Percentiles rank a stretch among this genome's conserved stretches.
Conservation (phyloP, 1,140 invertebrate genomes). For the Procambarus clarkii region DNA sequence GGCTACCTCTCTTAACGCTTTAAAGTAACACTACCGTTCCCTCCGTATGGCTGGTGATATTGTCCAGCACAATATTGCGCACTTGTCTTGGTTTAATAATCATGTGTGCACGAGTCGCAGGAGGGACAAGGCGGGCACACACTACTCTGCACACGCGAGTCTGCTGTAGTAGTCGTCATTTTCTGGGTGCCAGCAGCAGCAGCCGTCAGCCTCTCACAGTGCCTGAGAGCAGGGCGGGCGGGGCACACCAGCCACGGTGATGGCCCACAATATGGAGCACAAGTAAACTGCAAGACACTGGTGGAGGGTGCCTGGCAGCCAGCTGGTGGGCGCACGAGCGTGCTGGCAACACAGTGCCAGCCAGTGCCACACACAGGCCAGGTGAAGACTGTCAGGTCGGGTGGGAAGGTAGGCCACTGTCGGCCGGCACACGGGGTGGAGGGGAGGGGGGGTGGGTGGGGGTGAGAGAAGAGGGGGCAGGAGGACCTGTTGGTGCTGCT, state of each 20-base stretch:
- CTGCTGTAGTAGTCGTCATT: too few species aligned
- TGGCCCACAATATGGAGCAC: background rate
- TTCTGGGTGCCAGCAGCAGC: too few species aligned
- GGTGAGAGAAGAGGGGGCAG: background rate
- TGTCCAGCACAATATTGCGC: background rate
- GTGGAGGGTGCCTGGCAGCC: background rate
- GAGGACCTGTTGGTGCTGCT: background rate
- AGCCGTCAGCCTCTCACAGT: too few species aligned
- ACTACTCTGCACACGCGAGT: too few species aligned
- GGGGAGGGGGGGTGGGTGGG: background rate
- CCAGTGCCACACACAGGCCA: background rate
- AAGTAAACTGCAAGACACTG: background rate
- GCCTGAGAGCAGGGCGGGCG: background rate
- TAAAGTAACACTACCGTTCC: too few species aligned
- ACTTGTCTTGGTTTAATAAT: background rate
- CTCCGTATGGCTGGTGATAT: background rate
- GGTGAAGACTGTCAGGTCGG: too few species aligned
- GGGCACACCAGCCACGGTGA: background rate
- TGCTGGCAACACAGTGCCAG: background rate
- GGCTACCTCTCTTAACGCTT: too few species aligned
- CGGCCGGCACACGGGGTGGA: background rate
- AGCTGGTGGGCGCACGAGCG: background rate
- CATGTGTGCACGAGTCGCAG: background rate
- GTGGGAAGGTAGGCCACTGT: background rate
- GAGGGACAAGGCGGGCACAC: background rate